Conservation (phyloP, 2,888 invertebrate genomes). For the Euphydryas editha region DNA sequence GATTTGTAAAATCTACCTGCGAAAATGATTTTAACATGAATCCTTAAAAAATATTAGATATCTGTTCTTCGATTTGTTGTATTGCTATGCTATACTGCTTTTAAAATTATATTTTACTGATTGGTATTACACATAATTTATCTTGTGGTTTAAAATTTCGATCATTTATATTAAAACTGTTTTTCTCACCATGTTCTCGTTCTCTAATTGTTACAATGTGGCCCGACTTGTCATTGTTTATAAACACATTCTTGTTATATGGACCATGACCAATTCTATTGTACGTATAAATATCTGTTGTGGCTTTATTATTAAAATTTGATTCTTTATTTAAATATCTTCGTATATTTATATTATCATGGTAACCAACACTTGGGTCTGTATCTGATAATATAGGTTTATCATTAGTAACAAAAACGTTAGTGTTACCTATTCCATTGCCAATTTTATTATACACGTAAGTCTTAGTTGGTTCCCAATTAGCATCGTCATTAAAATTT, state of each 20-base stretch:
- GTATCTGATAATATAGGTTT: too few relatives aligned
- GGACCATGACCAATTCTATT: conserved; percentile 22
- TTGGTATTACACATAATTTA: neutral
- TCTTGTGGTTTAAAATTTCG: neutral
- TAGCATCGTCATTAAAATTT: too few relatives aligned
- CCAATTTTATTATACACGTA: too few relatives aligned
- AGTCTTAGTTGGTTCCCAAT: too few relatives aligned
- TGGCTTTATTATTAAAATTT: too few relatives aligned
- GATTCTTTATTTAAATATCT: too few relatives aligned
- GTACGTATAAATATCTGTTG: neutral
- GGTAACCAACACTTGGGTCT: too few relatives aligned
- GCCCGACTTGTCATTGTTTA: conserved; percentile 16
- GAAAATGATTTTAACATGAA: neutral
- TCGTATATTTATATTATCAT: too few relatives aligned
- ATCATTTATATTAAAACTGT: neutral
- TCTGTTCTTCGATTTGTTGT: neutral
- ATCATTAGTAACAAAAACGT: too few relatives aligned
- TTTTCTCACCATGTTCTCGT: conserved; percentile 1
- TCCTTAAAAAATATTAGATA: neutral
- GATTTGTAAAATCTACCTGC: too few relatives aligned
- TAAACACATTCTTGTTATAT: conserved; percentile 20
- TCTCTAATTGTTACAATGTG: neutral
- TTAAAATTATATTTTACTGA: neutral
- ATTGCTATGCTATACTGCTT: neutral
- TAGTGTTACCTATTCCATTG: too few relatives aligned